Base-by-base conservation (phyloP, 2,797 vertebrate genomes). In the Poecilia wingei region DNA sequence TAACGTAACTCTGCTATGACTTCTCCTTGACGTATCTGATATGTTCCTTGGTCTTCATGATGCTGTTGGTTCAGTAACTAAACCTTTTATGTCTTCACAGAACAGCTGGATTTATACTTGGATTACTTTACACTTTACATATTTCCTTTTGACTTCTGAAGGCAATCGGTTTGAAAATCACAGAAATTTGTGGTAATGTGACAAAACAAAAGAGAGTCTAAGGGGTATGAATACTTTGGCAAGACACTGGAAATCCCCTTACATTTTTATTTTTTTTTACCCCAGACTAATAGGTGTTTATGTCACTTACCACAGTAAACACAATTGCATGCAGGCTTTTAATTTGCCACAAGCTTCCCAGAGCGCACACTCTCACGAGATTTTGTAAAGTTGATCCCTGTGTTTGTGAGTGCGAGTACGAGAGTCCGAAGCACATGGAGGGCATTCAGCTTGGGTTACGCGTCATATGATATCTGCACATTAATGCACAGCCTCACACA, bases 401-500 rank as follows among this genome's bases (percentile, higher is more conserved):
- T 86, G 77, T 80, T 64, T 83, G 83, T 85, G 82, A 59, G 3
- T 80, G 80, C 74, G 86, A 82, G 71, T 84, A 79, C 59, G 74
- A 74, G 83, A 85, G 74, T 78, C 79, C 6, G 76, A 88, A 87
- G 82, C 93, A 93, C 89, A 90, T 91, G 90, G 89, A 94, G 93
- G 92, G 89, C 90, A 93, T 88, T 87, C 84, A 10, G 89, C 87
- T 95, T 91, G 75, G 87, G 89, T 95, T 95, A 92, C 93, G 84
- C 85, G 90, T 93, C 92, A 95, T 93, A 89, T 90, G 94, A 95
- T 95, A 93, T 86, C 83, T 77, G 82, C 86, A 82, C 79, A 83
- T 74, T 59, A 45, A 43, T 55, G 41, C 79, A 47, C 66, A 78
- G 68, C 66, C 86, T 82, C 69, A 82, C 80, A 78, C 78, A 71